Conservation (phyloP, 2,797 vertebrate genomes). For the Cynodonichthys magdalenae region DNA sequence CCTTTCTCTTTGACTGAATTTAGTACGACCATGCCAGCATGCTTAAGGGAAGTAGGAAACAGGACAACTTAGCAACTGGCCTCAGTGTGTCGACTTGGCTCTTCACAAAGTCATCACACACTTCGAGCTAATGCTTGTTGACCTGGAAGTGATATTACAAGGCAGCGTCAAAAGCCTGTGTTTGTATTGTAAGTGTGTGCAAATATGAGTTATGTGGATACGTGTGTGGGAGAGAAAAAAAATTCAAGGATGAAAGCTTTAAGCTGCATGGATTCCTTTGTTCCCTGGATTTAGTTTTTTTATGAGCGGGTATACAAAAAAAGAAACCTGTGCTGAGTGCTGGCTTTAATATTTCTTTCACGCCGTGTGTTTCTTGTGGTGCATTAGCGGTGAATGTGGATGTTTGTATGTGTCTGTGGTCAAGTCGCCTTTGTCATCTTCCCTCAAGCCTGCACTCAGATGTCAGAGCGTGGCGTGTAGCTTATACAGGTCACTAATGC, state of each 20-base stretch:
- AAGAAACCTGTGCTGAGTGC: constrained; percentile 31
- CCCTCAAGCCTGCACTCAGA: constrained; percentile 71
- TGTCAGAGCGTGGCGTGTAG: constrained; percentile 65
- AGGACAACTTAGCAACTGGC: constrained; percentile 17
- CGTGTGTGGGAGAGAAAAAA: constrained; percentile 30
- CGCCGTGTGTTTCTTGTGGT: constrained; percentile 44
- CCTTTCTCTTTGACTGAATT: constrained; percentile 23
- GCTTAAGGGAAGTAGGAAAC: constrained; percentile 41
- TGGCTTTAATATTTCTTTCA: constrained; percentile 49
- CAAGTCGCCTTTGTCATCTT: constrained; percentile 63
- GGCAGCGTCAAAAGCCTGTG: constrained; percentile 46
- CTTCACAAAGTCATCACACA: constrained; percentile 50
- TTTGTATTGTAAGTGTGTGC: constrained; percentile 45
- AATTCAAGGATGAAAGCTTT: constrained; percentile 27
- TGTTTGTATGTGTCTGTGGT: constrained; percentile 36
- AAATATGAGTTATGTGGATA: constrained; percentile 30
- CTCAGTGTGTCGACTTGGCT: constrained; percentile 33
- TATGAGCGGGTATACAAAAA: constrained; percentile 21
- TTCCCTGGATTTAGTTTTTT: constrained; percentile 47
- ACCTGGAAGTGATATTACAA: constrained; percentile 73
- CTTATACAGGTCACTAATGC: constrained; percentile 77
- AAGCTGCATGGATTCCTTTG: constrained; percentile 35
- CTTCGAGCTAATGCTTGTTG: constrained; percentile 57
- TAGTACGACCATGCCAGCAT: constrained; percentile 24
- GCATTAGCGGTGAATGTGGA: constrained; percentile 32